These are phyloP conservation scores for Eospalax fontanierii DNA, from an alignment of 2,797 vertebrate species.

Conservation along the genomic window DNA sequence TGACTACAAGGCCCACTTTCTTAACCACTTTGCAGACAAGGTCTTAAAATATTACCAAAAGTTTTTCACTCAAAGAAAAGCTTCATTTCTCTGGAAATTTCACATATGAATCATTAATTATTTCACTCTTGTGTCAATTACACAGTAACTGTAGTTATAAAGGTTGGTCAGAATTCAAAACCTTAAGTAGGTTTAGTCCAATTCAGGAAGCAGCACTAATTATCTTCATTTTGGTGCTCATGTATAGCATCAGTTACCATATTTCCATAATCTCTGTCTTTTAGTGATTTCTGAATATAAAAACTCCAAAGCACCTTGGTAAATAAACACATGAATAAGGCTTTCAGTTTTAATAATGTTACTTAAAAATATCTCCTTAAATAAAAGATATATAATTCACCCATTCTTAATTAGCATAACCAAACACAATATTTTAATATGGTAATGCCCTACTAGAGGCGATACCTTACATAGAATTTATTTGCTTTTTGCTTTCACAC, in stretches of 20 bases:
- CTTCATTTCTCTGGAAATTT: conserved; percentile 65
- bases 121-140: conserved; percentile 64
- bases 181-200: conserved; percentile 66
- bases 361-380: conserved; percentile 69
- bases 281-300: conserved; percentile 66
- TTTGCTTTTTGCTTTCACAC: conserved; percentile 50
- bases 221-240: conserved; percentile 52
- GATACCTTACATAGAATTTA: conserved; percentile 52
- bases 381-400: conserved; percentile 53
- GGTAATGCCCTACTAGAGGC: conserved; percentile 15
- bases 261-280: conserved; percentile 29
- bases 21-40: conserved; percentile 46
- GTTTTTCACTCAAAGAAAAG: conserved; percentile 56
- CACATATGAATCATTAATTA: conserved; percentile 51
- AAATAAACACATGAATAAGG: conserved; percentile 41
- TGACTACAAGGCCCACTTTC: conserved; percentile 23
- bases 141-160: conserved; percentile 54
- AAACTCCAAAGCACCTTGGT: conserved; percentile 68
- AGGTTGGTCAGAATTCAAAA: conserved; percentile 65
- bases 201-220: conserved; percentile 5
- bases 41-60: conserved; percentile 68
- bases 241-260: conserved; percentile 25
- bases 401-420: conserved; percentile 68
- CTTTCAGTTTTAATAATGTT: conserved; percentile 47
- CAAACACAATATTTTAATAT: conserved; percentile 67